Conservation (phyloP, 2,113 vertebrate species). For the Ailuropoda melanoleuca region DNA sequence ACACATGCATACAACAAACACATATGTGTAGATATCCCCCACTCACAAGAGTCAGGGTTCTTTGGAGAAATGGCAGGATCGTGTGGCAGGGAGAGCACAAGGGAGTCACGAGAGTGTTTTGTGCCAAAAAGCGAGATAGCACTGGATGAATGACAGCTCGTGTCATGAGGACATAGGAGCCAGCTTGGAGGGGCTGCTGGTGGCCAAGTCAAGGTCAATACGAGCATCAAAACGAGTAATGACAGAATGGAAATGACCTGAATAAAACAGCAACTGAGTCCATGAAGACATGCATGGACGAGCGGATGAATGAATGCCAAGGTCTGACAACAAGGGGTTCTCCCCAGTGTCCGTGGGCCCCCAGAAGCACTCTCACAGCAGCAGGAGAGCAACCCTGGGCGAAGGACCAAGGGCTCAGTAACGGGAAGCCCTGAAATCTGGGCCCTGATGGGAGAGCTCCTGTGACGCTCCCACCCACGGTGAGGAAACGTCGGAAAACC, state of each 20-base stretch:
- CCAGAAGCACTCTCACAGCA: too few relatives aligned
- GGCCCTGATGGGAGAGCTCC: not conserved
- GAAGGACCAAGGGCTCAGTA: not conserved
- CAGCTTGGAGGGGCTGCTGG: not conserved
- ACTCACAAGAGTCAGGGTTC: fast-evolving
- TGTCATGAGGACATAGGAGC: not conserved
- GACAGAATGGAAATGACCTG: fast-evolving
- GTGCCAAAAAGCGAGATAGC: too few relatives aligned
- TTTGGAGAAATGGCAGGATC: not conserved
- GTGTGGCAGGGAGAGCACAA: not conserved
- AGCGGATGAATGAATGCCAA: too few relatives aligned
- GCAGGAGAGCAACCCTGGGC: not conserved
- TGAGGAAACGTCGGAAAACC: not conserved
- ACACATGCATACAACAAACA: not conserved
- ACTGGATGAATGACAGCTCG: too few relatives aligned
- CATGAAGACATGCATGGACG: not conserved
- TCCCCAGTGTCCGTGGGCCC: not conserved
- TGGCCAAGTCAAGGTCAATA: not conserved
- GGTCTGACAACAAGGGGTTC: not conserved
- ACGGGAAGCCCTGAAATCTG: not conserved
- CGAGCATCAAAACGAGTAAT: not conserved
- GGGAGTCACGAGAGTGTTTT: not conserved
- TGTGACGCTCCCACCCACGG: not conserved
- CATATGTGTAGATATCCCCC: not conserved
- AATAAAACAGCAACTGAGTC: too few relatives aligned